phyloP scores from a whole-genome alignment of 1,140 invertebrate species.

The Neelides sp. region DNA sequence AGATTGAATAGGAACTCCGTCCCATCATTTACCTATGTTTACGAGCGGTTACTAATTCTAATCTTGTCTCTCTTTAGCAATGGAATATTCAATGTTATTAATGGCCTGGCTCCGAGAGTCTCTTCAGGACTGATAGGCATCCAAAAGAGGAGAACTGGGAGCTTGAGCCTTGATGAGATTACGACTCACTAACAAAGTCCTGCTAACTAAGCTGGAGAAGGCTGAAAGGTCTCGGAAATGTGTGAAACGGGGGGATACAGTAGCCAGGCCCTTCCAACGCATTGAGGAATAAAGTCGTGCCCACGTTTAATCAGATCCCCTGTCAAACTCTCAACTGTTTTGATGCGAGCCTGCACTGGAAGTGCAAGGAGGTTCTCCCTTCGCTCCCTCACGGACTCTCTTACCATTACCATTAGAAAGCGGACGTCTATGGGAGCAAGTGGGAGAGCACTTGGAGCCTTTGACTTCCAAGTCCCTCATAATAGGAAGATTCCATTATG shows the following conservation, averaged over 20 bases:
- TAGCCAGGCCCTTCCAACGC: neutral
- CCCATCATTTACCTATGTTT: too few species aligned
- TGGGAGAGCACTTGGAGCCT: neutral
- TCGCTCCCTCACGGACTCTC: neutral
- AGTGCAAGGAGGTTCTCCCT: neutral
- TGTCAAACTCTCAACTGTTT: slow-evolving; percentile 22
- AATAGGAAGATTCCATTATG: neutral
- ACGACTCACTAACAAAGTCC: neutral
- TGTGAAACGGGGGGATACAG: neutral
- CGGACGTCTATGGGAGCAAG: slow-evolving; percentile 4
- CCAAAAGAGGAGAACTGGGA: too few species aligned
- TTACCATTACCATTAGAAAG: neutral
- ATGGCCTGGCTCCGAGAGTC: neutral
- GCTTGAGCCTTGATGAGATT: too few species aligned
- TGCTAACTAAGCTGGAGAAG: neutral
- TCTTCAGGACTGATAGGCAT: slow-evolving; percentile 1
- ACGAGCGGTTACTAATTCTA: too few species aligned
- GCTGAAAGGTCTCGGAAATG: too few species aligned
- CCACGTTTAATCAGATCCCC: slow-evolving; percentile 26
- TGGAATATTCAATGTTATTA: too few species aligned
- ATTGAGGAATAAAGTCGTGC: slow-evolving; percentile 26
- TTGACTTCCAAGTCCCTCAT: neutral
- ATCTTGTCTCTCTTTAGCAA: too few species aligned
- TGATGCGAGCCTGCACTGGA: slow-evolving; percentile 14
- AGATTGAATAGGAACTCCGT: too few species aligned